phyloP scores from a whole-genome alignment of 1,140 invertebrate genomes.

The Camponotus pennsylvanicus region DNA sequence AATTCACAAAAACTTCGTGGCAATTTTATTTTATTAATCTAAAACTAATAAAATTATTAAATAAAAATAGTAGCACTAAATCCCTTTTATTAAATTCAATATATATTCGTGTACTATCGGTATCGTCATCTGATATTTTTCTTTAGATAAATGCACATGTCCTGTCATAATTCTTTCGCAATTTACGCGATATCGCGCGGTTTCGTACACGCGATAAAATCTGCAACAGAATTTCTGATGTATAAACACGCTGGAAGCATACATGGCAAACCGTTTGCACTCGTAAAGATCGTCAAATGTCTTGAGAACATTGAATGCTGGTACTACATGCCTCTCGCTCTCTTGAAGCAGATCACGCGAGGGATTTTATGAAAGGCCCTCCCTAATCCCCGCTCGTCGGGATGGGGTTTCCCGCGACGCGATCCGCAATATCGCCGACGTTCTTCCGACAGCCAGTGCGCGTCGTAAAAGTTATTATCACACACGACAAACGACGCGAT shows the following conservation, averaged over 20 bases:
- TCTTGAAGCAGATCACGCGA: conserved; percentile 58
- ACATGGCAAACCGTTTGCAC: not conserved
- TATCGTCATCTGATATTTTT: not conserved
- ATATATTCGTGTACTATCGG: not conserved
- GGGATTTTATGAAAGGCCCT: conserved; percentile 62
- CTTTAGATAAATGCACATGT: not conserved
- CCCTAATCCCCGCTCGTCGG: conserved; percentile 55
- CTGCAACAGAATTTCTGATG: conserved; percentile 23
- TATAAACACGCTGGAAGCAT: conserved; percentile 4
- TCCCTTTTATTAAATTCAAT: not conserved
- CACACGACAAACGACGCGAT: conserved; percentile 61
- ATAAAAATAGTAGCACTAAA: not conserved
- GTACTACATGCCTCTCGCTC: not conserved
- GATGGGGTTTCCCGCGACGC: conserved; percentile 35
- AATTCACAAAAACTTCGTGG: not conserved
- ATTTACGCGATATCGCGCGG: not conserved
- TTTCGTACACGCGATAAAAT: conserved; percentile 30
- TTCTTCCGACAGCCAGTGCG: conserved; percentile 42
- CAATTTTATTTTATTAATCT: not conserved
- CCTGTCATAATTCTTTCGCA: conserved; percentile 1
- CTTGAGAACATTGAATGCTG: conserved; percentile 47
- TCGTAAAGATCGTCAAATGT: conserved; percentile 50
- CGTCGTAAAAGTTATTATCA: conserved; percentile 73
- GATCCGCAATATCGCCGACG: conserved; percentile 51
- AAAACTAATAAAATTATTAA: too few species aligned